phyloP scores from a whole-genome alignment of 1,140 invertebrate species.

The Coptotermes formosanus region DNA sequence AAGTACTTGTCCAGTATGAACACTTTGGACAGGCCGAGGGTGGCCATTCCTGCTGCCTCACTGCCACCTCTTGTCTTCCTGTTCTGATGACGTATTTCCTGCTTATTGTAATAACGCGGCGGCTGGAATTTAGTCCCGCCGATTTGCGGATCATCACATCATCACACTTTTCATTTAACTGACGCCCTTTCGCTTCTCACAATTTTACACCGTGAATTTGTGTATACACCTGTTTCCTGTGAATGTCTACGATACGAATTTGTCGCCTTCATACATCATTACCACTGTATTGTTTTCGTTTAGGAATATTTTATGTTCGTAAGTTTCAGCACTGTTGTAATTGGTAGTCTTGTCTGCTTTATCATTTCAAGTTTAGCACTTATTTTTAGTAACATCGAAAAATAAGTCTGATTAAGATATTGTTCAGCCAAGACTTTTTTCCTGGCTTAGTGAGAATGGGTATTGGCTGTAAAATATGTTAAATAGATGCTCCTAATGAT shows the following conservation, averaged over 20 bases:
- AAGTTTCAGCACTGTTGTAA: neutral
- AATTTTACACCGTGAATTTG: neutral
- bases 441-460: too few relatives aligned
- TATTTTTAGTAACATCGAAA: neutral
- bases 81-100: neutral
- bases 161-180: neutral
- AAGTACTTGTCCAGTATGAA: slow-evolving; percentile 98
- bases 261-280: neutral
- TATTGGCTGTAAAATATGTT: too few relatives aligned
- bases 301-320: neutral
- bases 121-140: neutral
- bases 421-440: too few relatives aligned
- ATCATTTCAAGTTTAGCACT: neutral
- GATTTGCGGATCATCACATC: neutral
- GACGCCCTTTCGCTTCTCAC: neutral
- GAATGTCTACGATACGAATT: neutral
- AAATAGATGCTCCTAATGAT: too few relatives aligned
- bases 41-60: slow-evolving; percentile 64
- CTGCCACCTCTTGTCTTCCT: neutral
- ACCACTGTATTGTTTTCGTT: neutral
- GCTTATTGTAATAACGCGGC: neutral
- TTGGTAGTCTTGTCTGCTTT: neutral
- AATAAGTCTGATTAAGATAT: neutral
- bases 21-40: slow-evolving; percentile 90
- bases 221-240: neutral